Evolutionary conservation across 2,888 invertebrate species (phyloP).

Genomic region (Scaptomyza reducta): DNA sequence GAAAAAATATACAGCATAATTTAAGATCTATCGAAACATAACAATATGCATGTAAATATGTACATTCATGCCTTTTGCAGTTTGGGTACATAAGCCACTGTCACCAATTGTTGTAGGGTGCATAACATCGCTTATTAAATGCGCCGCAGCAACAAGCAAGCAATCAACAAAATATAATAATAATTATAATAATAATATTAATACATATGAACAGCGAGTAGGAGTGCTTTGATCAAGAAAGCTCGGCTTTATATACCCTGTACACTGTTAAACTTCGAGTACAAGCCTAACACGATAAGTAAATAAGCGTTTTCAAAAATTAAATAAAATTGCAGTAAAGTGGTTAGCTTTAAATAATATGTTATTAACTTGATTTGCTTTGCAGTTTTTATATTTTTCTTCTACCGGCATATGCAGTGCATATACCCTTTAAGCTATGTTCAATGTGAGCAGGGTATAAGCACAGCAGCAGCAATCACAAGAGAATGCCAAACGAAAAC

Average conservation of each 20-base stretch:
- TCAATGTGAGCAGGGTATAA: slow-evolving; percentile 2
- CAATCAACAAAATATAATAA: slow-evolving; percentile 17
- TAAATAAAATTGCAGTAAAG: no score
- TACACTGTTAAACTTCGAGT: not conserved
- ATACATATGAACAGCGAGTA: not conserved
- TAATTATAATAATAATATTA: slow-evolving; percentile 2
- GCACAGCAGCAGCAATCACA: slow-evolving; percentile 16
- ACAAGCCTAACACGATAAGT: no score
- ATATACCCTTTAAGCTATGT: not conserved
- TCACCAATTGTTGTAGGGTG: slow-evolving; percentile 36
- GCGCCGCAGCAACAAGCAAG: slow-evolving; percentile 48
- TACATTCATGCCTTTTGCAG: slow-evolving; percentile 11
- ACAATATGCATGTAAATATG: not conserved
- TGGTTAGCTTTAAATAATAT: not conserved
- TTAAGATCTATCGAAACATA: not conserved
- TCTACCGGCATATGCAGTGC: no score
- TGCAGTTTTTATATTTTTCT: not conserved
- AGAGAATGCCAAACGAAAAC: slow-evolving; percentile 32
- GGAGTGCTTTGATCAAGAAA: not conserved
- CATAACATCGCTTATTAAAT: slow-evolving; percentile 45
- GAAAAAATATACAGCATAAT: no score
- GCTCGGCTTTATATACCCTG: not conserved
- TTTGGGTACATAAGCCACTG: slow-evolving; percentile 2
- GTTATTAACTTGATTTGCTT: not conserved
- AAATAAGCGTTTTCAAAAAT: no score